phyloP scores from a whole-genome alignment of 2,797 vertebrate genomes.

The Chiroxiphia lanceolata region DNA sequence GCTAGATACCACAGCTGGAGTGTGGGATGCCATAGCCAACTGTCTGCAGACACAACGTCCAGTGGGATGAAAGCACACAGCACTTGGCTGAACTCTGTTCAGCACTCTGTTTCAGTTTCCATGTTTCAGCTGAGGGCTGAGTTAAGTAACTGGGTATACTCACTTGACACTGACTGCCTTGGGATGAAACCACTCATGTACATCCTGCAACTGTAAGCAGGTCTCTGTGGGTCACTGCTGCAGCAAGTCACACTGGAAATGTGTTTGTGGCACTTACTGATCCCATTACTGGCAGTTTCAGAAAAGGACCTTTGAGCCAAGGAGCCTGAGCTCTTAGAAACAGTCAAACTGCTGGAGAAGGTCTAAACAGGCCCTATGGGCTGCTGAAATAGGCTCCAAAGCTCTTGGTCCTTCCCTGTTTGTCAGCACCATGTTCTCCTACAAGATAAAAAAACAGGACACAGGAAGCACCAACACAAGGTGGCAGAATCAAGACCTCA shows the following conservation, averaged over 20 bases:
- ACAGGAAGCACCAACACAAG: constrained; percentile 42
- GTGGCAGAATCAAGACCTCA: constrained; percentile 52
- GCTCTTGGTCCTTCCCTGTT: neutral
- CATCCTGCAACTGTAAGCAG: neutral
- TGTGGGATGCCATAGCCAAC: neutral
- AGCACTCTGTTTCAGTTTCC: neutral
- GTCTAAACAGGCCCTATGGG: neutral
- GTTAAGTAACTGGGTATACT: neutral
- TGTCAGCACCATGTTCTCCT: neutral
- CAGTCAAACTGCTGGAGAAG: neutral
- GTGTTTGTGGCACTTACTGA: neutral
- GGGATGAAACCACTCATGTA: neutral
- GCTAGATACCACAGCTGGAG: neutral
- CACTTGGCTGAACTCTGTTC: neutral
- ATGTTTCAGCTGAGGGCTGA: neutral
- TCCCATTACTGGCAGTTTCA: neutral
- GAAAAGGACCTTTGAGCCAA: neutral
- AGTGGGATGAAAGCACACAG: neutral
- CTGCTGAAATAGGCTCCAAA: neutral
- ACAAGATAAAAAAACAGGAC: constrained; percentile 23
- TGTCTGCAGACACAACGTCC: neutral
- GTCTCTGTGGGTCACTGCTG: neutral
- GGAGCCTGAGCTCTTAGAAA: neutral
- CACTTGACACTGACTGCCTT: neutral
- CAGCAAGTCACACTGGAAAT: neutral